Percentiles rank a stretch among this genome's conserved stretches.
These are phyloP conservation scores for Epinotia demarniana DNA, from an alignment of 2,888 invertebrate species.

Conservation along the genomic window DNA sequence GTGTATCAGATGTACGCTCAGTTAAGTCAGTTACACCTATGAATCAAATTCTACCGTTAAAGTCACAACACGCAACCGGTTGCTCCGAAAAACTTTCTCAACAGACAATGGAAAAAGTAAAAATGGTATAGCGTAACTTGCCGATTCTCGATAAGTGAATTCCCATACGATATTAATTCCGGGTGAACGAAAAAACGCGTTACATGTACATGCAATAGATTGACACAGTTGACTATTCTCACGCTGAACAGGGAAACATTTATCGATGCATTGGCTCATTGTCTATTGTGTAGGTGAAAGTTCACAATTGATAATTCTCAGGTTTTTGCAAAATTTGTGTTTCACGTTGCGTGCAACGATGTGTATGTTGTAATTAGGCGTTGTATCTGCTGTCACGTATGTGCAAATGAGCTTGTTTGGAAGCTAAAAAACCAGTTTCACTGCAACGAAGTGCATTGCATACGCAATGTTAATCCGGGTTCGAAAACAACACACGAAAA, in stretches of 20 bases:
- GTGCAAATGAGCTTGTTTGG: slow-evolving; percentile 22
- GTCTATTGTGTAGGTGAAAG: slow-evolving; percentile 78
- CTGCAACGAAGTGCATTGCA: slow-evolving; percentile 28
- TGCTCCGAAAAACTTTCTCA: slow-evolving; percentile 43
- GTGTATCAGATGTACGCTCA: slow-evolving; percentile 48
- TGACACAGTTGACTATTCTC: slow-evolving; percentile 65
- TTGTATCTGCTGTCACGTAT: slow-evolving; percentile 23
- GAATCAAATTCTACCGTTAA: slow-evolving; percentile 51
- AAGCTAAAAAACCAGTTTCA: slow-evolving; percentile 30
- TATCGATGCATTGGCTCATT: slow-evolving; percentile 51
- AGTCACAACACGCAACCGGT: slow-evolving; percentile 51
- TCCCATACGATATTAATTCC: slow-evolving; percentile 52
- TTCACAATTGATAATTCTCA: slow-evolving; percentile 55
- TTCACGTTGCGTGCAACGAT: slow-evolving; percentile 11
- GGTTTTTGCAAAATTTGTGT: slow-evolving; percentile 31
- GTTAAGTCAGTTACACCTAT: slow-evolving; percentile 44
- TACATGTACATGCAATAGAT: slow-evolving; percentile 57
- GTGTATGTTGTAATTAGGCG: slow-evolving; percentile 27
- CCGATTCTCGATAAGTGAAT: slow-evolving; percentile 50
- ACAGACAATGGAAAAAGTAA: slow-evolving; percentile 44
- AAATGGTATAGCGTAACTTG: slow-evolving; percentile 48
- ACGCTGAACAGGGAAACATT: slow-evolving; percentile 58
- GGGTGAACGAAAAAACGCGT: slow-evolving; percentile 49
- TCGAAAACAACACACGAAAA: slow-evolving; percentile 22
- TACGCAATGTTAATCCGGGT: slow-evolving; percentile 25